Conservation (phyloP, 2,888 invertebrate genomes). For the Psylliodes chrysocephalus region DNA sequence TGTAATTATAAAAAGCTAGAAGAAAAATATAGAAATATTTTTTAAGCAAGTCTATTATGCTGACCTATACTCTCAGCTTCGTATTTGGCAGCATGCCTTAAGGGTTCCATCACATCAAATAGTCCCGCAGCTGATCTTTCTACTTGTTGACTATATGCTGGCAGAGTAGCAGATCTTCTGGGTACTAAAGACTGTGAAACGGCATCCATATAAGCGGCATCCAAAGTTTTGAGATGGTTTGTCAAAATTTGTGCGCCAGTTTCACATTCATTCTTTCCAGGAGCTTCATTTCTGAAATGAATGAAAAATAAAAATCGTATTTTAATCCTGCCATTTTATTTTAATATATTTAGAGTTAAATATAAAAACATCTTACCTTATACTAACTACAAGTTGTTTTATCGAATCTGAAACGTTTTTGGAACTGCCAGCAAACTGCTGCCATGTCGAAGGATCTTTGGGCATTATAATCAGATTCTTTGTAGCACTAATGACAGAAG, state of each 20-base stretch:
- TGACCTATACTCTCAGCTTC: conserved; percentile 89
- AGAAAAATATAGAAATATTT: no score
- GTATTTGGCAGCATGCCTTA: conserved; percentile 85
- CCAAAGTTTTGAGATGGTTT: conserved; percentile 81
- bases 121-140: conserved; percentile 79
- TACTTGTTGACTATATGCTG: conserved; percentile 66
- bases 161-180: conserved; percentile 60
- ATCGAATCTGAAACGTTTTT: conserved; percentile 97
- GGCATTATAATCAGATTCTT: conserved; percentile 89
- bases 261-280: conserved; percentile 95
- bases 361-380: conserved; percentile 70
- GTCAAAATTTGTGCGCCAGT: conserved; percentile 82
- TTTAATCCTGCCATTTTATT: no score
- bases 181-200: conserved; percentile 66
- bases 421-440: conserved; percentile 91
- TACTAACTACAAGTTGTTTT: conserved; percentile 91
- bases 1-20: neutral
- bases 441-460: conserved; percentile 94
- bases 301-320: neutral
- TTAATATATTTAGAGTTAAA: no score
- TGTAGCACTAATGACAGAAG: conserved; percentile 90
- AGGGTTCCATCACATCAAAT: conserved; percentile 84
- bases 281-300: conserved; percentile 85
- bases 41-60: no score
- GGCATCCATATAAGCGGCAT: conserved; percentile 87